These are phyloP conservation scores for Clarias platycephalus DNA, from an alignment of 2,797 vertebrate species.

Conservation along the genomic window DNA sequence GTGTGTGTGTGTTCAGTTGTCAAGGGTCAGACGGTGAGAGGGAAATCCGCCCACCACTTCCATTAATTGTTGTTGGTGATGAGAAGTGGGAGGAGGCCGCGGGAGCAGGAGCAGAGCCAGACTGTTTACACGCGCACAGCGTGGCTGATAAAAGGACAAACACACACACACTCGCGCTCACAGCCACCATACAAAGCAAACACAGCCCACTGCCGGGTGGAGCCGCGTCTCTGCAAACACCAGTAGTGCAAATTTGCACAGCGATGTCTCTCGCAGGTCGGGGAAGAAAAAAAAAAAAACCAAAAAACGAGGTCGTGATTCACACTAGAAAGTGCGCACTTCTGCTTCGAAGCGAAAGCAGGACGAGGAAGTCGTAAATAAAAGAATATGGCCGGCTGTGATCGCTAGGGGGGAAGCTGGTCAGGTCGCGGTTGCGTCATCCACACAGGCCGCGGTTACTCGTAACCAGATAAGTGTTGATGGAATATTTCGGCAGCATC, in stretches of 20 bases:
- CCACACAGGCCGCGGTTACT: background rate
- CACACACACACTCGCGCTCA: conserved; percentile 21
- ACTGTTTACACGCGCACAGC: conserved; percentile 50
- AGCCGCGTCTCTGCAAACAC: conserved; percentile 18
- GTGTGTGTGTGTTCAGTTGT: conserved; percentile 34
- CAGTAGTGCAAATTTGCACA: background rate
- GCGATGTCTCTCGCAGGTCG: background rate
- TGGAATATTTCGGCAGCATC: background rate
- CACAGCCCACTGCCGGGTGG: conserved; percentile 1
- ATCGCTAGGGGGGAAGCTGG: background rate
- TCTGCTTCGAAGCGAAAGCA: background rate
- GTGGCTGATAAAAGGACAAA: conserved; percentile 43
- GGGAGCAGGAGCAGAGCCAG: conserved; percentile 29
- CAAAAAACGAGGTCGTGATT: conserved; percentile 13
- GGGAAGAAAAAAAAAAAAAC: no score
- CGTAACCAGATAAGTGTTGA: conserved; percentile 21
- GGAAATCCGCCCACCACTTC: conserved; percentile 65
- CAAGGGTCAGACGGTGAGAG: conserved; percentile 55
- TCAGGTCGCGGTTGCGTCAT: conserved; percentile 18
- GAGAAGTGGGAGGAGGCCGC: conserved; percentile 44
- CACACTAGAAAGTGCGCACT: conserved; percentile 8
- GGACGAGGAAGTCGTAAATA: conserved; percentile 18
- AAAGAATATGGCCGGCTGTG: background rate
- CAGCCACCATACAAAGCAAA: conserved; percentile 3
- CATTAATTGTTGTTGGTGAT: conserved; percentile 65